Evolutionary conservation across 2,888 invertebrate species (phyloP).

Genomic region (Hypomecis atomaria): DNA sequence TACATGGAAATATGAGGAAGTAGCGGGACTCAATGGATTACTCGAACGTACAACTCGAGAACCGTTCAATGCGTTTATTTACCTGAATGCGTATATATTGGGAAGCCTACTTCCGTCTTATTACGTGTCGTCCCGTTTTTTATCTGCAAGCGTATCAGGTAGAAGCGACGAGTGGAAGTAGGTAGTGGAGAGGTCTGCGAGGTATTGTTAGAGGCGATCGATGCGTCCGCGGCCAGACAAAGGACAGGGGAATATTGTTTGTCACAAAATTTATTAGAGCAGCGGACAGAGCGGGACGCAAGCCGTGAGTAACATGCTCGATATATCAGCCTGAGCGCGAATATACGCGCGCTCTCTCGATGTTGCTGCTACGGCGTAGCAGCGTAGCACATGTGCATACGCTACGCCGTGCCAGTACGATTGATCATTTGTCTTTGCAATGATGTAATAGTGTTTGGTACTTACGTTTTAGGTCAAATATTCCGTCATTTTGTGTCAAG

Average conservation of each 20-base stretch:
- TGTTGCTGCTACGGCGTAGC: conserved; percentile 39
- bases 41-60: conserved; percentile 6
- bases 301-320: conserved; percentile 58
- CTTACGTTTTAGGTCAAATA: conserved; percentile 5
- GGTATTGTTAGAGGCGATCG: conserved; percentile 67
- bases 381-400: conserved; percentile 17
- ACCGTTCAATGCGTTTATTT: conserved; percentile 29
- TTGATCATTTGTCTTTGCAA: conserved; percentile 14
- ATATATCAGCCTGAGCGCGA: conserved; percentile 69
- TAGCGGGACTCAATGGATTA: conserved; percentile 8
- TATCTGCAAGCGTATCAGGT: conserved; percentile 13
- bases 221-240: conserved; percentile 74
- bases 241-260: conserved; percentile 80
- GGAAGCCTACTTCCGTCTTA: conserved; percentile 8
- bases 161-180: conserved; percentile 15
- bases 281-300: conserved; percentile 43
- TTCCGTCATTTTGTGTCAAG: not conserved
- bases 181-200: conserved; percentile 50
- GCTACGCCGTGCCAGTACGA: conserved; percentile 13
- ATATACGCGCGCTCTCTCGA: conserved; percentile 65
- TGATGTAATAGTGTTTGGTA: conserved; percentile 21
- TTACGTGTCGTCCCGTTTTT: conserved; percentile 7
- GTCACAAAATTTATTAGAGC: conserved; percentile 81
- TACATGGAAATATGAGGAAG: conserved; percentile 22
- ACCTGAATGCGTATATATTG: conserved; percentile 22